Conservation (phyloP, 2,113 vertebrate genomes). For the Uropsilus gracilis region DNA sequence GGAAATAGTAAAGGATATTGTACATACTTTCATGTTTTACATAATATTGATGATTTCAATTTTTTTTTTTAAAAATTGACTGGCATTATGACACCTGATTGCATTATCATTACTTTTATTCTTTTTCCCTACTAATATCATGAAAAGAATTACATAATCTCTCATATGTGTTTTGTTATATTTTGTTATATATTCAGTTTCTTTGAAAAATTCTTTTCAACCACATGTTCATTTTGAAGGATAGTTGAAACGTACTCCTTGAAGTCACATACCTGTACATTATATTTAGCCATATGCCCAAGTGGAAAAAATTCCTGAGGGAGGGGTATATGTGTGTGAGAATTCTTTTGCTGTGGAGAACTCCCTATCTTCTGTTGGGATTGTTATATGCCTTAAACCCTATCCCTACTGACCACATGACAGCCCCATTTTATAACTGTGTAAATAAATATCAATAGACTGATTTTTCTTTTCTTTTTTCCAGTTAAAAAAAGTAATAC, state of each 20-base stretch:
- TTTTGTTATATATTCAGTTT: background rate
- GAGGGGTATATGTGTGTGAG: no score
- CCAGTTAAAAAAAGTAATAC: no score
- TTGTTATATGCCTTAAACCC: background rate
- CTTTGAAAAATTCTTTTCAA: slow-evolving; percentile 41
- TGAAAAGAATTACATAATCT: background rate
- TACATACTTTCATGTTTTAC: slow-evolving; percentile 10
- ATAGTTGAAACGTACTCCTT: background rate
- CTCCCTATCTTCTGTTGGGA: background rate
- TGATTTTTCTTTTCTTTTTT: background rate
- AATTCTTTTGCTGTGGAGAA: background rate
- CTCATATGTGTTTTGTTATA: background rate
- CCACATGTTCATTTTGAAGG: background rate
- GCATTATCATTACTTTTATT: background rate
- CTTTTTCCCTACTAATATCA: background rate
- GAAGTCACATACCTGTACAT: background rate
- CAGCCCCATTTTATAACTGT: background rate
- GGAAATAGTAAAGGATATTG: background rate
- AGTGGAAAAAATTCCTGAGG: background rate
- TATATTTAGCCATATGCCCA: background rate
- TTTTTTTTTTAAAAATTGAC: background rate
- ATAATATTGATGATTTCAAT: background rate
- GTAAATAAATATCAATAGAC: background rate
- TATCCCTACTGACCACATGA: background rate
- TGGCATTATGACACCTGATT: background rate